Percentiles rank a stretch among this genome's conserved stretches.
These are phyloP conservation scores for Silurus aristotelis DNA, from an alignment of 2,797 vertebrate genomes.

Conservation along the genomic window DNA sequence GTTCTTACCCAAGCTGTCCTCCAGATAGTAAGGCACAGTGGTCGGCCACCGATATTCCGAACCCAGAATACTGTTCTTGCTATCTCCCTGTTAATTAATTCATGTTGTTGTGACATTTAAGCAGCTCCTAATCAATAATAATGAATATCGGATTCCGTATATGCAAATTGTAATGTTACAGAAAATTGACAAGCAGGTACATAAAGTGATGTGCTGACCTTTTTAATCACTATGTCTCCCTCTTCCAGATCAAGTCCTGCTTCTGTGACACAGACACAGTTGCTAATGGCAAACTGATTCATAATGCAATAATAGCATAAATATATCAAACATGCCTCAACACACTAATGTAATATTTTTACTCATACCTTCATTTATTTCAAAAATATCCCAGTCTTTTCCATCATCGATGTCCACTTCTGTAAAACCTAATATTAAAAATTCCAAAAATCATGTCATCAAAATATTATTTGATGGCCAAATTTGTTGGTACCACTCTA, in stretches of 20 bases:
- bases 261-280: constrained; percentile 63
- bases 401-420: constrained; percentile 81
- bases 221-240: constrained; percentile 79
- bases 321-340: neutral
- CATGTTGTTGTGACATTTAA: neutral
- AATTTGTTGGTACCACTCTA: no score
- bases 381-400: constrained; percentile 80
- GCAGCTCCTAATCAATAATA: neutral
- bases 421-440: constrained; percentile 58
- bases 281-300: neutral
- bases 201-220: constrained; percentile 68
- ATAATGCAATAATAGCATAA: neutral
- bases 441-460: neutral
- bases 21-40: constrained; percentile 83
- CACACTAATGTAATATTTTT: constrained; percentile 11
- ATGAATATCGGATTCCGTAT: no score
- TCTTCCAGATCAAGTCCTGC: constrained; percentile 83
- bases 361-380: constrained; percentile 84
- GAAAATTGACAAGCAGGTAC: neutral
- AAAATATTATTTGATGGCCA: neutral
- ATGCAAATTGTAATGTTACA: neutral
- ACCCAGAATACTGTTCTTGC: constrained; percentile 79
- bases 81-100: constrained; percentile 55
- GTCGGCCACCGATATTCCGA: constrained; percentile 84
- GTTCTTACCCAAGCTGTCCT: constrained; percentile 82